Evolutionary conservation across 2,113 vertebrate species (phyloP).

Genomic region (Sturnus vulgaris): DNA sequence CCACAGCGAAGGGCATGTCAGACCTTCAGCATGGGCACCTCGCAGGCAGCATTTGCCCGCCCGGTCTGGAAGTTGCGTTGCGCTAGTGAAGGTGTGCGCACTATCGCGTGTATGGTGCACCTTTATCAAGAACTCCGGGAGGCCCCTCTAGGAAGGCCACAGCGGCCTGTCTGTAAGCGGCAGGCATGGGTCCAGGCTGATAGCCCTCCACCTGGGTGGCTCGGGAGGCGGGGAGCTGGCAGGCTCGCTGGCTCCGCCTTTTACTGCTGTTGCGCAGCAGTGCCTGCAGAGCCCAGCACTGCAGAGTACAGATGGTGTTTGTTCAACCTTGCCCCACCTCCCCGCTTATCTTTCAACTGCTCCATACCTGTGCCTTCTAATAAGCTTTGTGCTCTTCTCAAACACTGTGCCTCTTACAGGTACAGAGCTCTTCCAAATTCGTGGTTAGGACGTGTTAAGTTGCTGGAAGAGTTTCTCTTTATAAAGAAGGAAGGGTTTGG

Average conservation of each 20-base stretch:
- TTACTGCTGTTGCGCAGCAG: conserved; percentile 55
- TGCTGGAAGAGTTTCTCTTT: neutral
- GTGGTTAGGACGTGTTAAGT: neutral
- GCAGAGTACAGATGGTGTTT: conserved; percentile 51
- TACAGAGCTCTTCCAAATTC: neutral
- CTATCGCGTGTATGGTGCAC: accelerated
- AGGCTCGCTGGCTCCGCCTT: conserved; percentile 20
- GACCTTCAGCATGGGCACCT: accelerated
- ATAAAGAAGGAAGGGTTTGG: neutral
- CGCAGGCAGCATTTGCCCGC: accelerated
- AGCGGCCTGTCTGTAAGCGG: accelerated
- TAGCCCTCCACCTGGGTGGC: neutral
- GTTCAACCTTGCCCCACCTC: conserved; percentile 46
- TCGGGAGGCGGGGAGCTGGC: neutral
- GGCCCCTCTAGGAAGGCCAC: neutral
- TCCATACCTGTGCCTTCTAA: neutral
- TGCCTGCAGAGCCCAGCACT: conserved; percentile 46
- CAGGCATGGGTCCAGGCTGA: accelerated
- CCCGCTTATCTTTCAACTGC: conserved; percentile 26
- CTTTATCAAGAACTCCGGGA: accelerated
- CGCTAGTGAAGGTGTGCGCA: accelerated
- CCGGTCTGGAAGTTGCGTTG: neutral
- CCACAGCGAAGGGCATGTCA: accelerated
- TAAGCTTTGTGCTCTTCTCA: neutral
- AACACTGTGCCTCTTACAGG: neutral